Evolutionary conservation across 2,888 invertebrate species (phyloP), one percentile per base, ranked within the genome.

Genomic region (Aphidoletes aphidimyza): DNA sequence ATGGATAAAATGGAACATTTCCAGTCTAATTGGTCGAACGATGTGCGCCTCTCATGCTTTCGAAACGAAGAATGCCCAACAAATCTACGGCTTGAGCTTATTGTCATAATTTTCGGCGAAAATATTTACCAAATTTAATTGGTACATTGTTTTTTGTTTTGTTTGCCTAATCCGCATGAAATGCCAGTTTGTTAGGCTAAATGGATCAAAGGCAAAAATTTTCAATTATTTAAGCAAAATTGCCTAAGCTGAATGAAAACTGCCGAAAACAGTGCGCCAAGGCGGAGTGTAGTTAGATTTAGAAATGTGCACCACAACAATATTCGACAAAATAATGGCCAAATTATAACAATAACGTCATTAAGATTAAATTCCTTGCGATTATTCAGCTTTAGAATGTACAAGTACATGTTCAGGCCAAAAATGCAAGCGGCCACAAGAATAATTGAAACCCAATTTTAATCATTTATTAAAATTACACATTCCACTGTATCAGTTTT

Each of bases 351-450:
- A 69, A 69, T 69, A 17, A 30, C 17, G 30, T 14, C 69, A 69
- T 69, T 69, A 69, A 69, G 69, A 69, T 69, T 69, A 69, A 69
- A 69, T 69, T 69, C 17, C 30, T 69, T 30, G 30, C 9, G 30
- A 9, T 17, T 19, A 54, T 19, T 54, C 17, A 54, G 47, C 2
- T 47, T 47, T 47, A 17, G 17, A 47, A 17, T 47, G 47, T 17
- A 19, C 19, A 47, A 47, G 54, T 54, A 11, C 17, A 54, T 5
- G 47, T 11, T 19, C 19, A 47, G 2, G 19, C 47, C n/a, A 47
- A 47, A 14, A 19, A 19, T 47, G 8, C 69, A 17, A 1, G 30
- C n/a, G 54, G 6, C 6, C 22, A 47, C 5, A 6, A 22, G 5
- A 69, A 30, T 30, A 30, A 30, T 14, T 69, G 11, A 69, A 69